These are phyloP conservation scores for Cerceris rybyensis DNA, from an alignment of 2,888 invertebrate species.

Conservation along the genomic window DNA sequence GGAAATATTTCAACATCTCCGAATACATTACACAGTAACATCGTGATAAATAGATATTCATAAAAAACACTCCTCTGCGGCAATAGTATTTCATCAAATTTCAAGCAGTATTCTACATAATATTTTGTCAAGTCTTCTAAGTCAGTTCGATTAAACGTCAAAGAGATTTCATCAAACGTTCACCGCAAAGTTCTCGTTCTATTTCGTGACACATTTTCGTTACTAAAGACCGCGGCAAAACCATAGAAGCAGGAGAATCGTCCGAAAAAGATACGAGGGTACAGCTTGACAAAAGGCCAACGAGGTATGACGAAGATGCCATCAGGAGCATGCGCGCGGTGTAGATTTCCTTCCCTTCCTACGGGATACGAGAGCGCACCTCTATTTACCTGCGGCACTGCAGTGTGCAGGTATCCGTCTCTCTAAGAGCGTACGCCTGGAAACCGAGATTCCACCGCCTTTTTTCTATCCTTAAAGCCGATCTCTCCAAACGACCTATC, in stretches of 20 bases:
- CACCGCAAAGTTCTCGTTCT: neutral
- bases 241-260: neutral
- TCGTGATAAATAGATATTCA: no score
- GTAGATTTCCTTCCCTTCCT: neutral
- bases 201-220: neutral
- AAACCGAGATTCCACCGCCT: constrained; percentile 43
- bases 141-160: no score
- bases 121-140: no score
- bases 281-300: constrained; percentile 39
- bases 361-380: constrained; percentile 22
- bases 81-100: no score
- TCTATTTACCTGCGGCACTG: constrained; percentile 45
- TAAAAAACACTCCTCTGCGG: no score
- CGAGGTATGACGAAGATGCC: constrained; percentile 32
- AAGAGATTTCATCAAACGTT: neutral
- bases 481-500: constrained; percentile 19
- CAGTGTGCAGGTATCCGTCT: constrained; percentile 33
- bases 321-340: constrained; percentile 7
- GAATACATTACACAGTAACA: no score
- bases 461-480: constrained; percentile 46
- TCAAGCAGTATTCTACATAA: no score
- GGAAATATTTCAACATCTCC: no score
- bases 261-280: constrained; percentile 11
- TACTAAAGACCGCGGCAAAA: neutral
- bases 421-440: constrained; percentile 34